These are phyloP conservation scores for Caenorhabditis inopinata DNA, from an alignment of 1,140 invertebrate genomes.

Conservation along the genomic window DNA sequence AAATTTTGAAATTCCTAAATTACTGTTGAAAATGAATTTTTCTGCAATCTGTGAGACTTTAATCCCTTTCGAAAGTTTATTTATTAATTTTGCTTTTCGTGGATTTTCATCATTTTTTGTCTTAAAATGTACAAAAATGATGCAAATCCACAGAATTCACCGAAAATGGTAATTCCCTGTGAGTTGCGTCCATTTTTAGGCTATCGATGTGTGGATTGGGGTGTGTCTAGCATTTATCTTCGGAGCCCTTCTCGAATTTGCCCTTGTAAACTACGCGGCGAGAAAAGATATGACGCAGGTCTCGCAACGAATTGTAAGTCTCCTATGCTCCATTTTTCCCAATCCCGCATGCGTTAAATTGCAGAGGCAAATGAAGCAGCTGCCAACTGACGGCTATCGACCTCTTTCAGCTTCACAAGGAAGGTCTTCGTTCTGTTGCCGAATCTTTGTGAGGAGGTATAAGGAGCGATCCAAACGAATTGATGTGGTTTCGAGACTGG, in stretches of 20 bases:
- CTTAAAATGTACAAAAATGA: too few species aligned
- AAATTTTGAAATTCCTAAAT: too few species aligned
- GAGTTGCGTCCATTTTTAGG: conserved; percentile 38
- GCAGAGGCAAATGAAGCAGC: conserved; percentile 24
- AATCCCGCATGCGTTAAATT: neutral
- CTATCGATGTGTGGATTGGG: conserved; percentile 94
- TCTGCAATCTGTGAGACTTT: neutral
- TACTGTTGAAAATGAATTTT: neutral
- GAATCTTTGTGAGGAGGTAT: conserved; percentile 53
- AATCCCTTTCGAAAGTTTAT: too few species aligned
- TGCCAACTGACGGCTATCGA: conserved; percentile 19
- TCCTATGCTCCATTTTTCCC: conserved; percentile 22
- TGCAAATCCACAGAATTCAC: too few species aligned
- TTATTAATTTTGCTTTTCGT: too few species aligned
- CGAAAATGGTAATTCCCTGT: neutral
- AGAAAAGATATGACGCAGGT: conserved; percentile 78
- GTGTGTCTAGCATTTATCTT: conserved; percentile 96
- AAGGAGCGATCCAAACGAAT: conserved; percentile 57
- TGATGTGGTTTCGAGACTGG: conserved; percentile 57
- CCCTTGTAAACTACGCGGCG: conserved; percentile 91
- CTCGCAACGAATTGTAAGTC: conserved; percentile 7
- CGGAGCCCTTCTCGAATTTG: conserved; percentile 89
- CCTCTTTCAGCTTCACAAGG: neutral
- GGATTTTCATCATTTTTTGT: too few species aligned
- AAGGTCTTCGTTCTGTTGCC: conserved; percentile 16